These are phyloP conservation scores for Lumbricus terrestris DNA, from an alignment of 2,888 invertebrate genomes.

Conservation along the genomic window DNA sequence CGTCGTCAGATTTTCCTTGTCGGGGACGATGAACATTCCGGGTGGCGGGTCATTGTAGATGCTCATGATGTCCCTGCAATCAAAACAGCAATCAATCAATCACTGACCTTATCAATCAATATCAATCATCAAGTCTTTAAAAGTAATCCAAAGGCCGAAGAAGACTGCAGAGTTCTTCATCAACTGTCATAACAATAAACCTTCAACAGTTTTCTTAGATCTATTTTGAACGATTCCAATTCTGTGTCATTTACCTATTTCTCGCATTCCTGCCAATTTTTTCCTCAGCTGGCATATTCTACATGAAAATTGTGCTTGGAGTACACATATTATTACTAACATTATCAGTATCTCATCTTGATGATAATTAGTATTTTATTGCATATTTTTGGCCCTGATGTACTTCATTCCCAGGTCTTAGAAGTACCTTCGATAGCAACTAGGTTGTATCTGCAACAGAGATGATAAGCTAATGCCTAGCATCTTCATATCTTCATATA, in stretches of 20 bases:
- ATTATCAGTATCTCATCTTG: no score
- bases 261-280: no score
- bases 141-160: neutral
- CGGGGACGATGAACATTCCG: constrained; percentile 65
- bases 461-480: no score
- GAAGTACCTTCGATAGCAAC: no score
- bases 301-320: no score
- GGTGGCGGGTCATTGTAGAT: constrained; percentile 65
- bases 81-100: neutral
- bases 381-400: no score
- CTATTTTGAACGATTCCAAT: neutral
- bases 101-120: neutral
- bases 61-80: constrained; percentile 63
- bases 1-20: constrained; percentile 63
- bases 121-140: neutral
- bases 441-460: no score
- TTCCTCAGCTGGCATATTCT: no score
- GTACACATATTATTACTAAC: no score
- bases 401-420: no score
- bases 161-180: neutral
- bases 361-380: no score
- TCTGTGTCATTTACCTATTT: neutral
- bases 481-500: no score
- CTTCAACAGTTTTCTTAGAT: neutral
- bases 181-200: neutral